Base-by-base conservation (phyloP, 2,113 vertebrate genomes). In the Natator depressus region DNA sequence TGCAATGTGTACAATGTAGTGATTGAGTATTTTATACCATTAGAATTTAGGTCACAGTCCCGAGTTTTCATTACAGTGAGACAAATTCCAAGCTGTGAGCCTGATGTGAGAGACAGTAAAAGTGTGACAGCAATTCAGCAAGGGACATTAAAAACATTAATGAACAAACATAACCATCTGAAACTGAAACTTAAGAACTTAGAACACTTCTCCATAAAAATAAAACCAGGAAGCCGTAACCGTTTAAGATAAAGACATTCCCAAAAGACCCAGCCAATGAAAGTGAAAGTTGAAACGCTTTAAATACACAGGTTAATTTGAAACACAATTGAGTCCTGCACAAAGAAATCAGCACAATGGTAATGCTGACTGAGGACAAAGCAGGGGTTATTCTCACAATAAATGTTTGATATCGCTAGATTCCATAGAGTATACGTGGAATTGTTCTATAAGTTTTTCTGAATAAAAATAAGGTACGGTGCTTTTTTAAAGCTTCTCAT, bases 121-220 rank as follows among this genome's bases (percentile, higher is more conserved):
- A 94, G 8, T n/a, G 29, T 49, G 94, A 62, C 38, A 89, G 29
- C 62, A 88, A 22, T 88, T 93, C 92, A 94, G 42, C 53, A 89
- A 96, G 59, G 82, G 79, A 89, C 83, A 94, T 95, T 95, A 95
- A 94, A 85, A 95, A 59, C 84, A 96, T 96, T 97, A 97, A 96
- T 94, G 97, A 97, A 85, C 81, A 95, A 95, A 94, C 90, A 95
- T 57, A 95, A 91, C 6, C 1, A 53, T 84, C 69, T 89, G 54
- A 91, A 88, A 91, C 82, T 57, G 24, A 92, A 97, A 92, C 86
- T 85, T 89, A 92, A 72, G 82, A 95, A 95, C 46, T 24, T 57
- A 87, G 87, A 97, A 80, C 75, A 93, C 10, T 54, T 88, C 8
- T 81, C 80, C 38, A 31, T 89, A 92, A 97, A 92, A 96, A 88